Conservation (phyloP, 2,888 invertebrate genomes). For the Stramonita haemastoma region DNA sequence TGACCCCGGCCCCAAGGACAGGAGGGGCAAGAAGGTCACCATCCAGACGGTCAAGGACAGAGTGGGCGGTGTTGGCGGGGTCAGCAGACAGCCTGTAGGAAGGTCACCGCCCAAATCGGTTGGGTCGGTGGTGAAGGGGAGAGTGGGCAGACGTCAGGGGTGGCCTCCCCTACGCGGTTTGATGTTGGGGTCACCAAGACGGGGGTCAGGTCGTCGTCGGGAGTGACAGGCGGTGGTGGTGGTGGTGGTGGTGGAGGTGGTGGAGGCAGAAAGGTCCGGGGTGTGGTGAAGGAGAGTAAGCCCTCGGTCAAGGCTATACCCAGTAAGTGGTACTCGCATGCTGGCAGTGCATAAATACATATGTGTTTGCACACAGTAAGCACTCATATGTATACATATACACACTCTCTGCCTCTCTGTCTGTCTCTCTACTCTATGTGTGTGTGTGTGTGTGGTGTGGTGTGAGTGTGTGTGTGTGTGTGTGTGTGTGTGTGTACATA, state of each 20-base stretch:
- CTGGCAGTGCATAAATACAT: neutral
- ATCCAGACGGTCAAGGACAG: neutral
- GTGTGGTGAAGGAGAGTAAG: neutral
- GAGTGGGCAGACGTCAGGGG: neutral
- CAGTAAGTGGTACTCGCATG: neutral
- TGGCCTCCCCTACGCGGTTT: constrained; percentile 59
- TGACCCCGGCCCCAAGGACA: neutral
- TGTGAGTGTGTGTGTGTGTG: too few relatives aligned
- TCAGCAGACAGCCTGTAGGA: neutral
- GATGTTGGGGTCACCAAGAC: constrained; percentile 56
- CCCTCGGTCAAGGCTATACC: neutral
- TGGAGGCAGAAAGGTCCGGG: constrained; percentile 12
- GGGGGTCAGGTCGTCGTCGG: constrained; percentile 40
- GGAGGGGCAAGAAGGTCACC: neutral
- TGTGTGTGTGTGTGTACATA: too few relatives aligned
- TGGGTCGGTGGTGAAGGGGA: too few relatives aligned
- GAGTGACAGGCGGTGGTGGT: constrained; percentile 22
- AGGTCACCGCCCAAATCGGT: neutral
- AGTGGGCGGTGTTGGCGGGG: neutral
- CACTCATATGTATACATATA: too few relatives aligned
- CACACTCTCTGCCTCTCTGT: too few relatives aligned
- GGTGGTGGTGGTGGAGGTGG: too few relatives aligned
- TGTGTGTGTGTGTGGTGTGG: too few relatives aligned
- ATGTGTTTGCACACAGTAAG: too few relatives aligned
- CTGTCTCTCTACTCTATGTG: too few relatives aligned